phyloP scores from a whole-genome alignment of 2,888 invertebrate genomes.

The Drosophila nr. perissopoda region DNA sequence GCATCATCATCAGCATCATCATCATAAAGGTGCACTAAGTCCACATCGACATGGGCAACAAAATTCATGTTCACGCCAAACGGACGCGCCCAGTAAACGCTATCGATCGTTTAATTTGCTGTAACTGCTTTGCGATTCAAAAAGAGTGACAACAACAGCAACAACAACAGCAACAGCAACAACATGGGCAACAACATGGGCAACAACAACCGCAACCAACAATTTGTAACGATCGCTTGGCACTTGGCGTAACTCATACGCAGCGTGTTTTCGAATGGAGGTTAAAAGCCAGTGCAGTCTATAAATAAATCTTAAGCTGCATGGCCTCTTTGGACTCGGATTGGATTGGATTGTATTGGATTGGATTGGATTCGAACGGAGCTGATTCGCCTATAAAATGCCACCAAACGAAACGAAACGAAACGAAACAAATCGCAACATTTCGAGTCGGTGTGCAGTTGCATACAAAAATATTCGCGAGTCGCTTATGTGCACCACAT shows the following conservation, averaged over 20 bases:
- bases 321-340: slow-evolving; percentile 29
- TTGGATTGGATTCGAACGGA: neutral
- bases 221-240: slow-evolving; percentile 48
- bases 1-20: neutral
- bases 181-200: neutral
- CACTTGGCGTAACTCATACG: slow-evolving; percentile 71
- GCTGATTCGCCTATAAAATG: neutral
- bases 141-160: neutral
- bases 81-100: slow-evolving; percentile 40
- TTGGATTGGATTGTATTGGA: slow-evolving; percentile 6
- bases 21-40: slow-evolving; percentile 36
- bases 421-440: slow-evolving; percentile 2
- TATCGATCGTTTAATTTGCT: slow-evolving; percentile 28
- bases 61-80: slow-evolving; percentile 33
- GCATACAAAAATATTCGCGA: slow-evolving; percentile 35
- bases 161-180: neutral
- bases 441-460: slow-evolving; percentile 22
- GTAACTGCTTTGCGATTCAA: slow-evolving; percentile 19
- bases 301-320: slow-evolving; percentile 73
- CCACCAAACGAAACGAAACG: neutral
- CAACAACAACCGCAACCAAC: neutral
- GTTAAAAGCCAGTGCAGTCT: slow-evolving; percentile 72
- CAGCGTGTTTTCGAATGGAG: slow-evolving; percentile 72
- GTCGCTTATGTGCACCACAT: neutral
- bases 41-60: slow-evolving; percentile 31